A percentile compares a stretch with the other conserved stretches of the same genome.
Evolutionary conservation across 1,140 invertebrate species (phyloP).

Genomic region (Drosophila eugracilis): DNA sequence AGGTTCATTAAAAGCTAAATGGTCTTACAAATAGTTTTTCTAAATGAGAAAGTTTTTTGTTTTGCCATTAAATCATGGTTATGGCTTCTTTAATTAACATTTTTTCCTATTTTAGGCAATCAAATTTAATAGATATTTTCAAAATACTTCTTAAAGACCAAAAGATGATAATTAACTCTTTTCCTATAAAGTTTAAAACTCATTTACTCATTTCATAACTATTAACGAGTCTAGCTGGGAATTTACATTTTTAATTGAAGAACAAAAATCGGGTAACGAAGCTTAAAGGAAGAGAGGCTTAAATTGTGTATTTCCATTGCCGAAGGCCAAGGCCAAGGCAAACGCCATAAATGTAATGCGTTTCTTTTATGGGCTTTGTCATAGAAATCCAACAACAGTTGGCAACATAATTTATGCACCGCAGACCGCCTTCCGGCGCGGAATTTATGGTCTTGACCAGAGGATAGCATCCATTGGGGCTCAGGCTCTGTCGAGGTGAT

Average conservation of each 20-base stretch:
- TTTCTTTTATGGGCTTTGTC: conserved; percentile 69
- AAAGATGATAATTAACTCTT: neutral
- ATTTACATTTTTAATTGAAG: conserved; percentile 73
- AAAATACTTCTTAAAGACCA: neutral
- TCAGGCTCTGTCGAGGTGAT: conserved; percentile 64
- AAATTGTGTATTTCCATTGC: conserved; percentile 7
- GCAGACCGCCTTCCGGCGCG: conserved; percentile 16
- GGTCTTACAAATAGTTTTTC: too few species aligned
- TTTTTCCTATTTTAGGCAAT: neutral
- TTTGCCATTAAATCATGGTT: neutral
- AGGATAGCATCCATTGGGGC: conserved; percentile 37
- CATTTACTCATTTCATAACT: neutral
- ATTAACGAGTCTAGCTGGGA: neutral
- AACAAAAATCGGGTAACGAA: conserved; percentile 43
- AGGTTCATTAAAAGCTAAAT: too few species aligned
- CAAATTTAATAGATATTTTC: conserved; percentile 1
- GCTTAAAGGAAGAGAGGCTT: conserved; percentile 8
- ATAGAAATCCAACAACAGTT: conserved; percentile 67
- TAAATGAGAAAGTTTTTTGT: too few species aligned
- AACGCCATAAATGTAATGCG: conserved; percentile 69
- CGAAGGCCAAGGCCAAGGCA: conserved; percentile 16
- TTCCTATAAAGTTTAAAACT: neutral
- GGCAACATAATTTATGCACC: conserved; percentile 77
- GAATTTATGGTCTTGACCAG: conserved; percentile 72
- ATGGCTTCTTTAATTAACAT: neutral